Percentiles rank a stretch among this genome's conserved stretches.
Evolutionary conservation across 1,140 invertebrate species (phyloP).

Genomic region (Danaus melanippus): DNA sequence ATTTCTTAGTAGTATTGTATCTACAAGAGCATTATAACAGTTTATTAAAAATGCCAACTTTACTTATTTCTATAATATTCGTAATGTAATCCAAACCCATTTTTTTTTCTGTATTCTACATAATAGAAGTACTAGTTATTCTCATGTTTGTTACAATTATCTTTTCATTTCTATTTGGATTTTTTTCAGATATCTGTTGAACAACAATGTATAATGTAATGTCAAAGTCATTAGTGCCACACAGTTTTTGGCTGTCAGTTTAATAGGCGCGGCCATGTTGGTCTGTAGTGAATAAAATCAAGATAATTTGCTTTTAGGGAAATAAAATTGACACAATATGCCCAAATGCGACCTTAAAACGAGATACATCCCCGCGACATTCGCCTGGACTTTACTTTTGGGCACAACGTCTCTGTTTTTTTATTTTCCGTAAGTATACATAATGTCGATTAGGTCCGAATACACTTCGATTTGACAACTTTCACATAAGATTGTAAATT

Average conservation of each 20-base stretch:
- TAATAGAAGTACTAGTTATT: too few relatives aligned
- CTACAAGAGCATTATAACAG: too few relatives aligned
- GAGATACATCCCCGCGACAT: conserved; percentile 94
- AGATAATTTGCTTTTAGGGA: conserved; percentile 71
- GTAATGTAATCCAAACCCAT: too few relatives aligned
- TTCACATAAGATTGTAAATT: conserved; percentile 61
- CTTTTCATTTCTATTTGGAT: too few relatives aligned
- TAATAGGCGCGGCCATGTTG: conserved; percentile 78
- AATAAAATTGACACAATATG: conserved; percentile 80
- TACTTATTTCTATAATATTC: too few relatives aligned
- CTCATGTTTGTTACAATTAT: too few relatives aligned
- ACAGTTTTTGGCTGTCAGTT: conserved; percentile 54
- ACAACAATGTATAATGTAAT: conserved; percentile 1
- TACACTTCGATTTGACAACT: conserved; percentile 66
- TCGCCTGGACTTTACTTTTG: conserved; percentile 95
- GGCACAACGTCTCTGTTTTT: conserved; percentile 94
- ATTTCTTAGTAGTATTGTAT: too few relatives aligned
- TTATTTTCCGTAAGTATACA: conserved; percentile 93
- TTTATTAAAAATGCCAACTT: too few relatives aligned
- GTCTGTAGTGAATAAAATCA: conserved; percentile 74
- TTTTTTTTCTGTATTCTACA: too few relatives aligned
- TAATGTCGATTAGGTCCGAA: conserved; percentile 52
- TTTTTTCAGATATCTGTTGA: conserved; percentile 1
- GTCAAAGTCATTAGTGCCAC: conserved; percentile 42
- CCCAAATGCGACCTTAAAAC: conserved; percentile 94